Percentiles rank a stretch among this genome's conserved stretches.
These are phyloP conservation scores for Blennius ocellaris DNA, from an alignment of 2,113 vertebrate species.

Conservation along the genomic window DNA sequence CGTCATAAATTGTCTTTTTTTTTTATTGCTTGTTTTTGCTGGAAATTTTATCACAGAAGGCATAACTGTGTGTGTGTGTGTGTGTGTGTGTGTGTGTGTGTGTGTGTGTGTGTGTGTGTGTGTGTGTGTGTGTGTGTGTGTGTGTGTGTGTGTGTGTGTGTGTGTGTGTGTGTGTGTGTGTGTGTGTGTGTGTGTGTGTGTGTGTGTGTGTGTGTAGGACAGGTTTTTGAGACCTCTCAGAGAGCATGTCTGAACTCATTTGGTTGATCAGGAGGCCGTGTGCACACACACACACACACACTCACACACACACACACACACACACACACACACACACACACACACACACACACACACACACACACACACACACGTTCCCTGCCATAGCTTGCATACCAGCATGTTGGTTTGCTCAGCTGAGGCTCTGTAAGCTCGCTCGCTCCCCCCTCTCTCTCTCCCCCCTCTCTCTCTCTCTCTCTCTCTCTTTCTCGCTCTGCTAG, in stretches of 20 bases:
- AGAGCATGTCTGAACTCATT: slow-evolving; percentile 62
- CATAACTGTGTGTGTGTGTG: slow-evolving; percentile 7
- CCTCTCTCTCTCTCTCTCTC: neutral
- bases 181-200: slow-evolving; percentile 16
- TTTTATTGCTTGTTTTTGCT: neutral
- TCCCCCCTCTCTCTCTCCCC: slow-evolving; percentile 17
- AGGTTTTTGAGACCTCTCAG: slow-evolving; percentile 13
- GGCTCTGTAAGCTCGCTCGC: slow-evolving; percentile 40
- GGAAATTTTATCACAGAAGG: neutral
- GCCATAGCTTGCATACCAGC: slow-evolving; percentile 42
- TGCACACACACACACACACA: slow-evolving; percentile 3
- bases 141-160: slow-evolving; percentile 20
- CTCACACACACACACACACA: neutral
- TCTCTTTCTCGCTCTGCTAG: slow-evolving; percentile 72
- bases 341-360: slow-evolving; percentile 18
- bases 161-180: slow-evolving; percentile 5
- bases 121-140: slow-evolving; percentile 6
- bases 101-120: neutral
- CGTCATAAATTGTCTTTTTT: no score
- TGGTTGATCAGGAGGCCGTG: slow-evolving; percentile 29
- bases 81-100: slow-evolving; percentile 13
- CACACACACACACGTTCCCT: slow-evolving; percentile 18
- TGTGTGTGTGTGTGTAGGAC: slow-evolving; percentile 2
- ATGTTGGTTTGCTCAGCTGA: slow-evolving; percentile 42
- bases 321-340: slow-evolving; percentile 15